A percentile compares a stretch with the other conserved stretches of the same genome.
Conservation (phyloP, 2,113 vertebrate genomes). For the Hydropotes inermis region DNA sequence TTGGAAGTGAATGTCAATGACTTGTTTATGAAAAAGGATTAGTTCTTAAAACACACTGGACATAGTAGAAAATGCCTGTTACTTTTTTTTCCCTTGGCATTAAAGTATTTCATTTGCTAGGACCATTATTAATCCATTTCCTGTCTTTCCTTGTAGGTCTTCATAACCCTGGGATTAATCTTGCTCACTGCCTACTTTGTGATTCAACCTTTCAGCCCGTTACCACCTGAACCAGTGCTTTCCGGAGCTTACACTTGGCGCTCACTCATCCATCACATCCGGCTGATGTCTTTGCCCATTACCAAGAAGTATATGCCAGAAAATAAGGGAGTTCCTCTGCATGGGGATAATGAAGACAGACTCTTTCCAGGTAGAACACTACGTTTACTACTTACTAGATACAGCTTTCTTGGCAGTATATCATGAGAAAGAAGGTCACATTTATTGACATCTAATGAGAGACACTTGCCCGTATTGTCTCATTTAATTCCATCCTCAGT, state of each 20-base stretch:
- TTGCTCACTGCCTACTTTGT: slow-evolving; percentile 87
- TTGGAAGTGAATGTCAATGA: not conserved
- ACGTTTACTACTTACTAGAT: not conserved
- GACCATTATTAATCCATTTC: not conserved
- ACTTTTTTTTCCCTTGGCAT: not conserved
- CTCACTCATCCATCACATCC: slow-evolving; percentile 89
- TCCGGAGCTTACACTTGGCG: slow-evolving; percentile 88
- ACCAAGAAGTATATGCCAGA: slow-evolving; percentile 95
- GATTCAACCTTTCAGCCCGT: slow-evolving; percentile 86
- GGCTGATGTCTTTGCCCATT: slow-evolving; percentile 92
- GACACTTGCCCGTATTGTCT: not conserved
- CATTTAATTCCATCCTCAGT: not conserved
- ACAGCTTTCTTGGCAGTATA: slow-evolving; percentile 22
- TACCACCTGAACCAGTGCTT: slow-evolving; percentile 83
- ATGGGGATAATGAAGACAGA: slow-evolving; percentile 26
- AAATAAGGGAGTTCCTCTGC: slow-evolving; percentile 80
- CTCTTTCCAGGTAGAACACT: slow-evolving; percentile 60
- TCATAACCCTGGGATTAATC: slow-evolving; percentile 87
- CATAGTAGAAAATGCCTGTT: not conserved
- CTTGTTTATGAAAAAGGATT: not conserved
- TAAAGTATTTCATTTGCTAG: not conserved
- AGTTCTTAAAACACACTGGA: not conserved
- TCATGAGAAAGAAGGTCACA: not conserved
- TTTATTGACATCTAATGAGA: slow-evolving; percentile 4
- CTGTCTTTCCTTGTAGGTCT: slow-evolving; percentile 80